Percentiles rank a stretch among this genome's conserved stretches.
Evolutionary conservation across 2,888 invertebrate species (phyloP).

Genomic region (Idaea straminata): DNA sequence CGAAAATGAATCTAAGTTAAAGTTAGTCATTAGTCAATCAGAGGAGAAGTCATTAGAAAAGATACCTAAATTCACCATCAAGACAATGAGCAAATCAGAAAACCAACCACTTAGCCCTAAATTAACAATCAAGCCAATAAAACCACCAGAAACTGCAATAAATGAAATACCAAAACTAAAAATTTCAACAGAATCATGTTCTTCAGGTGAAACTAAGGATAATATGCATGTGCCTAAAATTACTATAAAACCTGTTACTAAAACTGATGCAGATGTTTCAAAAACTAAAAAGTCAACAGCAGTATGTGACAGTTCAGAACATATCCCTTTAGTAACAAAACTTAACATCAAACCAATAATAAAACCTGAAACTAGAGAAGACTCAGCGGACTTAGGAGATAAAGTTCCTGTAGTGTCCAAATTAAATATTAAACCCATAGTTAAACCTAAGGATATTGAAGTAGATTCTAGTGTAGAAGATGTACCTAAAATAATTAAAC

Average conservation of each 20-base stretch:
- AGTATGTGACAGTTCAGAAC: constrained; percentile 53
- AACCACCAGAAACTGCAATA: constrained; percentile 50
- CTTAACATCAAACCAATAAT: constrained; percentile 73
- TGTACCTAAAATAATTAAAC: constrained; percentile 76
- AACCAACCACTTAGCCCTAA: constrained; percentile 70
- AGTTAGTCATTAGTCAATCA: constrained; percentile 62
- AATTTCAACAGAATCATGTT: constrained; percentile 49
- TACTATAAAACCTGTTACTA: constrained; percentile 77
- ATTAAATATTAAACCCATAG: constrained; percentile 77
- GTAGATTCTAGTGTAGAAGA: constrained; percentile 68
- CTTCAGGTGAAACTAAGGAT: constrained; percentile 56
- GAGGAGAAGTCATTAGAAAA: constrained; percentile 61
- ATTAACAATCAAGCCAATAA: constrained; percentile 72
- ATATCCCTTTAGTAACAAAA: constrained; percentile 68
- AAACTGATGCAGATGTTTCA: constrained; percentile 46
- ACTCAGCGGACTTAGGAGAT: constrained; percentile 53
- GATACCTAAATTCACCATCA: constrained; percentile 71
- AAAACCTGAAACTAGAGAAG: constrained; percentile 62
- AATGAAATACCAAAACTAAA: constrained; percentile 50
- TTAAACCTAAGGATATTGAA: constrained; percentile 73
- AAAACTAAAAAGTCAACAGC: constrained; percentile 48
- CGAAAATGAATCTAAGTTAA: constrained; percentile 62
- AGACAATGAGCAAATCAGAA: constrained; percentile 61
- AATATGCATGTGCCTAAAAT: constrained; percentile 78
- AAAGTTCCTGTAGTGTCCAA: constrained; percentile 77